Conservation (phyloP, 2,888 invertebrate genomes). For the Pristionchus exspectatus region DNA sequence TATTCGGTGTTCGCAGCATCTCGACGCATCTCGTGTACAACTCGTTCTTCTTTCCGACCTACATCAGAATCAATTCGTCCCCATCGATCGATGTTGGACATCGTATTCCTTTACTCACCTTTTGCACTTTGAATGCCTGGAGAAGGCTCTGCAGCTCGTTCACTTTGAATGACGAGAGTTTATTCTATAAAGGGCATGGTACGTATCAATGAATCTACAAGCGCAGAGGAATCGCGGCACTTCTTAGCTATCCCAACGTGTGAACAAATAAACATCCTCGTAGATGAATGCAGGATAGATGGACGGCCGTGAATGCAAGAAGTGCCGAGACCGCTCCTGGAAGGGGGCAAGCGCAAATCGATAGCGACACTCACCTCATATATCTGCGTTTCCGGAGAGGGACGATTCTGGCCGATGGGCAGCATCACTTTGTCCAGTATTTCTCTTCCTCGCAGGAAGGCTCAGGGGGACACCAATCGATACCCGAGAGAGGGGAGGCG, state of each 20-base stretch:
- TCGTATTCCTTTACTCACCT: neutral
- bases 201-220: neutral
- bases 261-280: neutral
- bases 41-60: conserved; percentile 69
- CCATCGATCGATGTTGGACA: neutral
- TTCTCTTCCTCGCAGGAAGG: neutral
- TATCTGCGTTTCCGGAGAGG: neutral
- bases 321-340: neutral
- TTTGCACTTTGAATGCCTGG: conserved; percentile 47
- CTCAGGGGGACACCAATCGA: neutral
- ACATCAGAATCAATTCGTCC: neutral
- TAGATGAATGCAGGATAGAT: no score
- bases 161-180: conserved; percentile 43
- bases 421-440: neutral
- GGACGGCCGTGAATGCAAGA: neutral
- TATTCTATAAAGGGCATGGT: neutral
- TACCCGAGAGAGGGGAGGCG: neutral
- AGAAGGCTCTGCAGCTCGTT: conserved; percentile 55
- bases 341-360: neutral
- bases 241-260: neutral
- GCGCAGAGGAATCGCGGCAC: neutral
- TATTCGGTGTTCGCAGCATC: conserved; percentile 58
- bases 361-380: neutral
- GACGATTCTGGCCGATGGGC: neutral
- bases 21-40: conserved; percentile 61